Conservation (phyloP, 2,888 invertebrate species). For the Pachliopta kotzebuea region DNA sequence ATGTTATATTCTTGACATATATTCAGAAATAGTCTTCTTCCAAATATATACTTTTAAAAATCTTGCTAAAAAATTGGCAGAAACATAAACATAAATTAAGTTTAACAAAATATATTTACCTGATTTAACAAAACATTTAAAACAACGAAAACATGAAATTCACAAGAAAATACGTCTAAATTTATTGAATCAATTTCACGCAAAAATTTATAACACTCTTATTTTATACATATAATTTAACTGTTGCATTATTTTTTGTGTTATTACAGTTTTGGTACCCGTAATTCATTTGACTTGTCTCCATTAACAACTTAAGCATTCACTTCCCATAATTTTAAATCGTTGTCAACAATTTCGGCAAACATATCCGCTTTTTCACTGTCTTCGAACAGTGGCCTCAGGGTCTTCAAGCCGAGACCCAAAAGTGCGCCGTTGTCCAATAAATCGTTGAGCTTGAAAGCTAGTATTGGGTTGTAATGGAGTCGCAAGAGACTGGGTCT, state of each 20-base stretch:
- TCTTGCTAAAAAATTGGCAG: no score
- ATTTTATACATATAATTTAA: no score
- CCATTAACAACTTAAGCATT: constrained; percentile 46
- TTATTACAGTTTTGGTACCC: constrained; percentile 10
- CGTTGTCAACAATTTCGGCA: constrained; percentile 92
- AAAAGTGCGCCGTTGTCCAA: constrained; percentile 89
- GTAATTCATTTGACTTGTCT: constrained; percentile 16
- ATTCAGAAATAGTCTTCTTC: no score
- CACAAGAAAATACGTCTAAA: no score
- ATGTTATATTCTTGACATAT: no score
- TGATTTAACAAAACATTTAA: no score
- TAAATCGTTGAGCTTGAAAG: constrained; percentile 84
- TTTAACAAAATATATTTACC: no score
- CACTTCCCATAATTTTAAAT: constrained; percentile 90
- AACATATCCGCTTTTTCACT: constrained; percentile 85
- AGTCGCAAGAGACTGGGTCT: constrained; percentile 89
- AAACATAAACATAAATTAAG: no score
- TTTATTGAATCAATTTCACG: no score
- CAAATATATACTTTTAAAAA: no score
- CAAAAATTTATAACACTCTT: no score
- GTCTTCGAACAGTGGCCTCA: constrained; percentile 88
- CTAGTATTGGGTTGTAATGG: constrained; percentile 85
- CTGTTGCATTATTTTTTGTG: neutral
- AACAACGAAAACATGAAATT: no score
- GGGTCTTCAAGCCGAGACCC: constrained; percentile 86